These are phyloP conservation scores for Mythimna loreyi DNA, from an alignment of 2,888 invertebrate species.

Conservation along the genomic window DNA sequence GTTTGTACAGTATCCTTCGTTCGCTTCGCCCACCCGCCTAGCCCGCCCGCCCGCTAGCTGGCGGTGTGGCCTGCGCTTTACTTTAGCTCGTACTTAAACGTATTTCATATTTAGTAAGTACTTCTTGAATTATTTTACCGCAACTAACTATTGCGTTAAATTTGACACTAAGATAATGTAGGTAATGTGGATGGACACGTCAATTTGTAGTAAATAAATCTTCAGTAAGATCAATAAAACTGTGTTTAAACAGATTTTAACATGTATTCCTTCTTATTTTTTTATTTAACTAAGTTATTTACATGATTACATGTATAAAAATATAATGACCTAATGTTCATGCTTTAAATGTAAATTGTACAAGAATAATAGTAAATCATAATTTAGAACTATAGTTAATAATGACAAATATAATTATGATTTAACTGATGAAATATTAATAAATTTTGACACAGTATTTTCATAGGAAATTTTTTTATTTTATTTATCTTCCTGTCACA, in stretches of 20 bases:
- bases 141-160: not conserved
- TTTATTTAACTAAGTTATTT: slow-evolving; percentile 42
- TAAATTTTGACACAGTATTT: slow-evolving; percentile 64
- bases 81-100: too few relatives aligned
- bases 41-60: too few relatives aligned
- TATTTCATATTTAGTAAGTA: too few relatives aligned
- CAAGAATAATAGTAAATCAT: slow-evolving; percentile 58
- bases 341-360: slow-evolving; percentile 68
- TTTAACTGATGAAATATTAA: slow-evolving; percentile 56
- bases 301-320: slow-evolving; percentile 51
- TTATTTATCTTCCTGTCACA: not conserved
- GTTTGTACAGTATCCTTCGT: too few relatives aligned
- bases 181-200: slow-evolving; percentile 1
- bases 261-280: slow-evolving; percentile 28
- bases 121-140: too few relatives aligned
- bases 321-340: slow-evolving; percentile 61
- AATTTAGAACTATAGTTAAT: slow-evolving; percentile 54
- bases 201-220: not conserved
- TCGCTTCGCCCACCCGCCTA: too few relatives aligned
- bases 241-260: slow-evolving; percentile 35
- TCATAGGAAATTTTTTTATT: slow-evolving; percentile 45
- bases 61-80: too few relatives aligned
- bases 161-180: not conserved
- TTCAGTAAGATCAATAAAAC: slow-evolving; percentile 42
- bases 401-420: slow-evolving; percentile 58